phyloP scores from a whole-genome alignment of 2,888 invertebrate species.

The Synanthedon myopaeformis region DNA sequence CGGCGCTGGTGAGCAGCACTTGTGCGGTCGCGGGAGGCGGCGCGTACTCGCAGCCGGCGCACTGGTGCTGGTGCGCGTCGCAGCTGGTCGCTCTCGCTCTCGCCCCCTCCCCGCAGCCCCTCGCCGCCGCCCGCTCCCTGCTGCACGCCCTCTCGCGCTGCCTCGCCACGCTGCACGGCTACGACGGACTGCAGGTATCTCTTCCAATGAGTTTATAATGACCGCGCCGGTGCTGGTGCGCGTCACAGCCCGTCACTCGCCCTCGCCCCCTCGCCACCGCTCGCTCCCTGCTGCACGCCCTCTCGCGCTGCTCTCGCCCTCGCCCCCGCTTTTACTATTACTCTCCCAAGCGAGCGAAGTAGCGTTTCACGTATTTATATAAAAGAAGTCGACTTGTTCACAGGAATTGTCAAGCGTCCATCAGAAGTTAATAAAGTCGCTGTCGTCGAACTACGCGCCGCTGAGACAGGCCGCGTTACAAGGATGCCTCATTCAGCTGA shows the following conservation, averaged over 20 bases:
- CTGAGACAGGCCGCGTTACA: slow-evolving; percentile 54
- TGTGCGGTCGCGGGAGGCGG: slow-evolving; percentile 9
- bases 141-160: slow-evolving; percentile 29
- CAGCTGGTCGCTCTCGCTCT: slow-evolving; percentile 22
- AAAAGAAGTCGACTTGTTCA: background rate
- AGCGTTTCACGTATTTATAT: background rate
- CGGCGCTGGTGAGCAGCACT: too few relatives aligned
- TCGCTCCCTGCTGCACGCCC: slow-evolving; percentile 16
- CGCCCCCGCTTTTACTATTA: background rate
- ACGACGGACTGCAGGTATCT: slow-evolving; percentile 20
- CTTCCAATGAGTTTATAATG: too few relatives aligned
- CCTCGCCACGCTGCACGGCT: slow-evolving; percentile 30
- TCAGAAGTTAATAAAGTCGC: slow-evolving; percentile 48
- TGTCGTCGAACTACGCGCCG: slow-evolving; percentile 52
- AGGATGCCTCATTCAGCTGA: slow-evolving; percentile 48
- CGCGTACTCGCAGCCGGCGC: slow-evolving; percentile 23
- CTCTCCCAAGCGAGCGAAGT: background rate
- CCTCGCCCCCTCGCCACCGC: slow-evolving; percentile 28
- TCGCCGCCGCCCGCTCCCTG: slow-evolving; percentile 21
- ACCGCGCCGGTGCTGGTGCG: slow-evolving; percentile 44
- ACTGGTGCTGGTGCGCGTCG: slow-evolving; percentile 44
- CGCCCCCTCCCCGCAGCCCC: slow-evolving; percentile 21
- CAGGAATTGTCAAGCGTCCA: slow-evolving; percentile 53
- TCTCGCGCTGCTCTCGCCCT: slow-evolving; percentile 18
- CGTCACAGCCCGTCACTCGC: slow-evolving; percentile 22